These are phyloP conservation scores for Ctenoplectra terminalis DNA, from an alignment of 1,140 invertebrate genomes.

Conservation along the genomic window DNA sequence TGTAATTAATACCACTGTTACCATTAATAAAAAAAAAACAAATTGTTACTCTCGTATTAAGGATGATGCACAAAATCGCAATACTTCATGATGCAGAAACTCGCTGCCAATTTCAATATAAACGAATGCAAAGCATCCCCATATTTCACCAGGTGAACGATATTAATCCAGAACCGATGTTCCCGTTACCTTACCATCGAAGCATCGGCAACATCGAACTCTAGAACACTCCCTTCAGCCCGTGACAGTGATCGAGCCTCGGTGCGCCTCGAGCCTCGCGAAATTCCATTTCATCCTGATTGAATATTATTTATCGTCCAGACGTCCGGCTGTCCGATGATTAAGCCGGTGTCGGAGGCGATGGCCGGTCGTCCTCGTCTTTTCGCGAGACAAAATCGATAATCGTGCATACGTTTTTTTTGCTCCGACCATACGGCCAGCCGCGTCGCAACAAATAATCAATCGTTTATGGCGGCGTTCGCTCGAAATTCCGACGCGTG, in stretches of 20 bases:
- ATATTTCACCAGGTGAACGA: not conserved
- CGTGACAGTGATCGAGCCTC: conserved; percentile 32
- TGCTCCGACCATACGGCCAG: not conserved
- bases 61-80: not conserved
- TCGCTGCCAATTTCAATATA: not conserved
- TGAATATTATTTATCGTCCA: conserved; percentile 37
- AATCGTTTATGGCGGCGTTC: conserved; percentile 36
- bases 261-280: not conserved
- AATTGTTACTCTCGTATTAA: too few species aligned
- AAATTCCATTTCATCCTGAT: conserved; percentile 4
- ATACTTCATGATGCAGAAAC: too few species aligned
- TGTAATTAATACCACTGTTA: too few species aligned
- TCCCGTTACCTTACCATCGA: not conserved
- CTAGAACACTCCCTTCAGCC: not conserved
- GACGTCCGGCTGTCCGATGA: not conserved
- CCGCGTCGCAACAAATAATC: conserved; percentile 48
- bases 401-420: not conserved
- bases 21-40: too few species aligned
- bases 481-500: conserved; percentile 40
- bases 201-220: not conserved
- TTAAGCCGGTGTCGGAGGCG: not conserved
- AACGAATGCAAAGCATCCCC: not conserved
- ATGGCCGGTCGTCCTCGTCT: not conserved
- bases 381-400: conserved; percentile 10
- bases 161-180: not conserved